A percentile compares a stretch with the other conserved stretches of the same genome.
These are phyloP conservation scores for Trichechus manatus DNA, from an alignment of 2,113 vertebrate species.

Conservation along the genomic window DNA sequence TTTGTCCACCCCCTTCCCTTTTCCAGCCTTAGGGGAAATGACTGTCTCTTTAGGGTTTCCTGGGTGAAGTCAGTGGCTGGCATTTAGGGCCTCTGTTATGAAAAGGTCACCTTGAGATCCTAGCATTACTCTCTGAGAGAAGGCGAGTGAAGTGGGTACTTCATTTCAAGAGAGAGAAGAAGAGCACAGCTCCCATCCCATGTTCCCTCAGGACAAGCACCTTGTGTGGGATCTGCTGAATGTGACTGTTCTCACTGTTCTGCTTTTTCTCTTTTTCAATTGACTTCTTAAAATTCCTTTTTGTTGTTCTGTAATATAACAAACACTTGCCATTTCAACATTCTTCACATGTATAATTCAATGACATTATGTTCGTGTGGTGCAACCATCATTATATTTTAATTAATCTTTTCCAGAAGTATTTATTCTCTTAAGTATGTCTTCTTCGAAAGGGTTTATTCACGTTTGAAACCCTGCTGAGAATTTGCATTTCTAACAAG, in stretches of 20 bases:
- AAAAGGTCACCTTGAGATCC: neutral
- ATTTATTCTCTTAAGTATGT: no score
- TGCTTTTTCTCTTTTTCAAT: neutral
- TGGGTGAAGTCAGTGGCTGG: neutral
- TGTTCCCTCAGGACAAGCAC: neutral
- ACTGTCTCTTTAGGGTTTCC: no score
- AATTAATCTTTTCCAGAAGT: neutral
- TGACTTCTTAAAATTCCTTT: neutral
- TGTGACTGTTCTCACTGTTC: neutral
- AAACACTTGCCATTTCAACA: no score
- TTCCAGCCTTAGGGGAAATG: neutral
- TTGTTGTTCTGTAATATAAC: no score
- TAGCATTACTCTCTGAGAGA: neutral
- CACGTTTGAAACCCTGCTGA: no score
- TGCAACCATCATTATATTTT: neutral
- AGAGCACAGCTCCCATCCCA: fast-evolving
- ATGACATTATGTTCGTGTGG: no score
- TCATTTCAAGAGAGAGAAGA: neutral
- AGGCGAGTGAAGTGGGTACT: no score
- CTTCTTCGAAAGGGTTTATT: no score
- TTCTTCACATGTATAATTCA: no score
- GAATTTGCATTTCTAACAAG: no score
- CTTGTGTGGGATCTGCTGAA: neutral
- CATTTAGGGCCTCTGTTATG: neutral
- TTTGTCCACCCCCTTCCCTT: neutral